These are phyloP conservation scores for Dreissena polymorpha DNA, from an alignment of 1,140 invertebrate genomes.

Conservation along the genomic window DNA sequence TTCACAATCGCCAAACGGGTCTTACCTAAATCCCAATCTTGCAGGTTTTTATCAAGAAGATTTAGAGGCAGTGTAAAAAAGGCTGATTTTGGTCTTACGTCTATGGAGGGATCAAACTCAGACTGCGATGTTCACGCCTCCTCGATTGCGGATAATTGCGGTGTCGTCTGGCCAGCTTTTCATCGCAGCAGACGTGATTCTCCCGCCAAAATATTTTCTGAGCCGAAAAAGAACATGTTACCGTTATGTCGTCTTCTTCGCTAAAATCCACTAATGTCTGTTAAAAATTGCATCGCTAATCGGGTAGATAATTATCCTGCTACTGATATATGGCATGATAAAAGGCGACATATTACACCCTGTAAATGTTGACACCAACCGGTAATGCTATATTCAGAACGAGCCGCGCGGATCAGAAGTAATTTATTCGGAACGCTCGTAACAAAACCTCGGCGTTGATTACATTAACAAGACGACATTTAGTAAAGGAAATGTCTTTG, in stretches of 20 bases:
- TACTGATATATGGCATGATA: constrained; percentile 1
- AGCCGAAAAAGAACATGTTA: no score
- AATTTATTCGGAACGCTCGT: constrained; percentile 1
- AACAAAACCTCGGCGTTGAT: not conserved
- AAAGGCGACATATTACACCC: not conserved
- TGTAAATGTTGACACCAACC: not conserved
- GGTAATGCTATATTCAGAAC: no score
- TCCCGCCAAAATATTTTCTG: not conserved
- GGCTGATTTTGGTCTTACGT: constrained; percentile 40
- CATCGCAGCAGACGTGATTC: constrained; percentile 31
- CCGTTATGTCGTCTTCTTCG: no score
- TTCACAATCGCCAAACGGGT: constrained; percentile 37
- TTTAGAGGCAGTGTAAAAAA: constrained; percentile 55
- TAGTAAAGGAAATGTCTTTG: not conserved
- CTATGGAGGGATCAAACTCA: constrained; percentile 20
- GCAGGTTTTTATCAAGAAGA: constrained; percentile 41
- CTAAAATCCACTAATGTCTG: no score
- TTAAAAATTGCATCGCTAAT: no score
- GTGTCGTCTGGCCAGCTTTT: constrained; percentile 32
- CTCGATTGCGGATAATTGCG: not conserved
- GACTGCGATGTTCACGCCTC: constrained; percentile 51
- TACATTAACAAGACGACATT: not conserved
- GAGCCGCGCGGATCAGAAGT: not conserved
- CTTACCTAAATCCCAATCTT: constrained; percentile 36
- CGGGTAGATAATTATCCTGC: not conserved